These are phyloP conservation scores for Drosophila prostipennis DNA, from an alignment of 2,888 invertebrate genomes.

Conservation along the genomic window DNA sequence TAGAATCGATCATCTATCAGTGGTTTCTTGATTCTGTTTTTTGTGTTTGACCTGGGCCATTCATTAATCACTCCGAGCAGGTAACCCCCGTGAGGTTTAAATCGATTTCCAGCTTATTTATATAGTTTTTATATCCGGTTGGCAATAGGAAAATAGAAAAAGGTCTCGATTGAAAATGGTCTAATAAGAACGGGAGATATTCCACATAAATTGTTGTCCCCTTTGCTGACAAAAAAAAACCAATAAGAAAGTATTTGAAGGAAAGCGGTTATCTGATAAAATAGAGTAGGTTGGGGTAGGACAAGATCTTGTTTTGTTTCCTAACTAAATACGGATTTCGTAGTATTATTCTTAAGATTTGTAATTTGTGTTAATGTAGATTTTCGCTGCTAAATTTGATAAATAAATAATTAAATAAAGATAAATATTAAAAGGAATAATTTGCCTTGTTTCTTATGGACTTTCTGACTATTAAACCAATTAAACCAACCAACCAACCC, in stretches of 20 bases:
- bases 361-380: no score
- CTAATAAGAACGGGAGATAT: constrained; percentile 7
- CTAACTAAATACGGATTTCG: not conserved
- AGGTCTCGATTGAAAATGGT: not conserved
- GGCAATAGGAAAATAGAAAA: constrained; percentile 30
- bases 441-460: not conserved
- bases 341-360: not conserved
- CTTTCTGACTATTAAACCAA: not conserved
- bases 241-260: constrained; percentile 18
- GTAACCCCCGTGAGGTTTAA: constrained; percentile 24
- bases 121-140: constrained; percentile 44
- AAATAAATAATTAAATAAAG: not conserved
- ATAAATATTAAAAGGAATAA: not conserved
- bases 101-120: constrained; percentile 25
- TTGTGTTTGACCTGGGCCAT: not conserved
- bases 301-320: not conserved
- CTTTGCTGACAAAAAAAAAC: not conserved
- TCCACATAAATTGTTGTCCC: not conserved
- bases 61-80: constrained; percentile 42
- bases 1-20: constrained; percentile 42
- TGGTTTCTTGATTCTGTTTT: constrained; percentile 21
- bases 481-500: no score
- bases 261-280: no score
- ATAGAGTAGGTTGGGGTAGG: constrained; percentile 20
- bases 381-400: not conserved